phyloP scores from a whole-genome alignment of 2,113 vertebrate species.

The Okapia johnstoni region DNA sequence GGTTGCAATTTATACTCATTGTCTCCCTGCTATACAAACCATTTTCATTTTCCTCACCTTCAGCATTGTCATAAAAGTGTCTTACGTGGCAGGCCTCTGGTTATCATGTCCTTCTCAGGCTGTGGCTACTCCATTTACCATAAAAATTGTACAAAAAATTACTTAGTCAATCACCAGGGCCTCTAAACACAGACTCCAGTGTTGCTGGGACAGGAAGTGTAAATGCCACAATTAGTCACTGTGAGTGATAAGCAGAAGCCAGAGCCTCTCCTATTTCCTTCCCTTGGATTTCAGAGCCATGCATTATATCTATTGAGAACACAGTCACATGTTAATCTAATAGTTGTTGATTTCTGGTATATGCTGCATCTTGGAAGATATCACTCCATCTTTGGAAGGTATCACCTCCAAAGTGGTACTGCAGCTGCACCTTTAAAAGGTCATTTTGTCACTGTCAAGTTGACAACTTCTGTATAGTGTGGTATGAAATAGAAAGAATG shows the following conservation, averaged over 20 bases:
- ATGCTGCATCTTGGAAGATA: neutral
- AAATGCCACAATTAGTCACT: neutral
- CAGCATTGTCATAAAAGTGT: neutral
- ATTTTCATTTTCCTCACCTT: neutral
- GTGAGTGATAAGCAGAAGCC: neutral
- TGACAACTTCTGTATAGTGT: neutral
- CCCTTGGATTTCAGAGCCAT: neutral
- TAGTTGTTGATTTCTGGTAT: neutral
- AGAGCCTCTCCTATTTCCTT: neutral
- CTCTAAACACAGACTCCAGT: neutral
- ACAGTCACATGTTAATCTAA: neutral
- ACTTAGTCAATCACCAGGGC: neutral
- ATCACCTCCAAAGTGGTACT: neutral
- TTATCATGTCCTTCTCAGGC: neutral
- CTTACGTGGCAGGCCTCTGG: neutral
- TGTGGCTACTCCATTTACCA: neutral
- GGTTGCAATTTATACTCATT: neutral
- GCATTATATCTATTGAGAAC: neutral
- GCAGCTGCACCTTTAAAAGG: neutral
- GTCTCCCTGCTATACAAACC: neutral
- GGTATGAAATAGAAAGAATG: neutral
- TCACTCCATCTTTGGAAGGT: neutral
- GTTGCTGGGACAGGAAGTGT: slow-evolving; percentile 8
- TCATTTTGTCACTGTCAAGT: neutral
- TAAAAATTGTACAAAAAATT: neutral